Evolutionary conservation across 1,140 invertebrate species (phyloP), one percentile per base, ranked within the genome.

Genomic region (Ridgeia piscesae): DNA sequence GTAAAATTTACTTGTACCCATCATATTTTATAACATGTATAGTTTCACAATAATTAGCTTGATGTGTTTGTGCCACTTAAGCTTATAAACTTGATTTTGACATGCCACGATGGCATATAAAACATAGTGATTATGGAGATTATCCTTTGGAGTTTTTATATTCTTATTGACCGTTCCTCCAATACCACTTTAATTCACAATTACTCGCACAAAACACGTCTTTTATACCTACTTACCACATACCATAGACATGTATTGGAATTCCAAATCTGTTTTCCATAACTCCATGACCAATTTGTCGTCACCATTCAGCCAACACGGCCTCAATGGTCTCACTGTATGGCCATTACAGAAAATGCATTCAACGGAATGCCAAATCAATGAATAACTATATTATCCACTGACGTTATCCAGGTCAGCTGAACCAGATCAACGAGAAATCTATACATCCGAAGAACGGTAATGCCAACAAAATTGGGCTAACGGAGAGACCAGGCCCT

Each of bases 341-440:
- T 50, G 48, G 48, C 48, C 21, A 50, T 8, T 50, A 50, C 17
- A 77, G 58, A 77, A 77, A 77, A 17, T 77, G 58, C 58, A 77
- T 77, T 77, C 58, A 77, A 17, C 27, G 27, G 58, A 77, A 77
- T 77, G 58, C 27, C 2, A 31, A 77, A 77, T 77, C 58, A 77
- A 77, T 77, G 58, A 77, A 77, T 77, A 77, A 77, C 58, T 77
- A 77, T 77, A 21, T 77, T 77, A 77, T 77, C 58, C 58, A 77
- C 58, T 42, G 42, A 42, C 42, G 42, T 42, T 42, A 42, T 42
- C 58, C 58, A 77, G 58, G 14, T 77, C 17, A 21, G 11, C 27
- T 77, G 58, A 77, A 77, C 58, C 58, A 77, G 58, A 77, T 77
- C 14, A 31, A 77, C 14, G 58, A 77, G 58, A 77, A 77, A 77